Base-by-base conservation (phyloP, 2,113 vertebrate species). In the Sander lucioperca region DNA sequence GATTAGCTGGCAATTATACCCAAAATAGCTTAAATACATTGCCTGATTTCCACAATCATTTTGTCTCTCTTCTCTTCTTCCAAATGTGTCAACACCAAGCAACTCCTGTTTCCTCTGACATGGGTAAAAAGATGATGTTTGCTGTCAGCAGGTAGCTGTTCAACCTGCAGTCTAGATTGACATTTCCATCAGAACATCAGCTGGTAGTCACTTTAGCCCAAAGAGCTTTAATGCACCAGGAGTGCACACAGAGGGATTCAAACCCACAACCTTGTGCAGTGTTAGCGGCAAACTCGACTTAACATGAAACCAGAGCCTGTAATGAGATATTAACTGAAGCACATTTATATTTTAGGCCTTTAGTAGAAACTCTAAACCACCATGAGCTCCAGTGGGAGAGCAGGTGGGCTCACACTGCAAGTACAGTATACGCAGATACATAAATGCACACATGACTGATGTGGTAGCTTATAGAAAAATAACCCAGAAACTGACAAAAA, bases 281-380 rank as follows among this genome's bases (percentile, higher is more conserved):
- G 70, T 2, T 1, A 18, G 43, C 13, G 15, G 15, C 21, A 6
- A 8, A 70, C 25, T 68, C 18, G 19, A 19, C 36, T 70, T 51
- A 43, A 56, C 5, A 27, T 58, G 36, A 72, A 57, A 57, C 53
- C 53, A 45, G 14, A 48, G 0, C 21, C 8, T 39, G 78, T 58
- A 65, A 65, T 73, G 36, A 57, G 68, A 80, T 36, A 48, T 47
- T 65, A 25, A 25, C 27, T 12, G 14, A 48, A 43, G 33, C 66
- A 36, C 51, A 73, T 65, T 72, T 72, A 57, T 72, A 80, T 73
- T 72, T 56, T 18, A 57, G 23, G 7, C 50, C 39, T 39, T 50
- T 2, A 23, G 59, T 13, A 6, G 61, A 73, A 64, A 62, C 48
- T 39, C 30, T 18, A 62, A 51, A 57, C n/a, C 51, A 57, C 50